Conservation (phyloP, 2,113 vertebrate genomes). For the Chelonoidis abingdonii region DNA sequence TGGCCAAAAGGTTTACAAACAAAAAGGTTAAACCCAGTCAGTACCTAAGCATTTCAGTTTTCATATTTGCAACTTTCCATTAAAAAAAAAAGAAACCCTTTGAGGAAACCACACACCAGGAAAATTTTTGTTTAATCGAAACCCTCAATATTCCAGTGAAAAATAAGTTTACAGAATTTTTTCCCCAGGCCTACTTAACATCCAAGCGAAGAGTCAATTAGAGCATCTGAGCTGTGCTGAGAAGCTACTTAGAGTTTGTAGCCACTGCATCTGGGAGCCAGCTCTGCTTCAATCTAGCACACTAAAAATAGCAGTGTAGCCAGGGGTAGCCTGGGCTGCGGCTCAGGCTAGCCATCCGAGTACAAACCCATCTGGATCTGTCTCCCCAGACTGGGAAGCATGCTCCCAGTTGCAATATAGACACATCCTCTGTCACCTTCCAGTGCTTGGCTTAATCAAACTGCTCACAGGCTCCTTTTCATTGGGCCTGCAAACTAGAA, state of each 20-base stretch:
- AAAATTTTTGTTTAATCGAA: neutral
- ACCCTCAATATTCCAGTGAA: neutral
- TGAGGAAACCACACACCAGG: neutral
- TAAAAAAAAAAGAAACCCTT: neutral
- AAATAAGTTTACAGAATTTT: neutral
- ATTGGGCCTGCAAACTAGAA: fast-evolving
- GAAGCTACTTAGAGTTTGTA: neutral
- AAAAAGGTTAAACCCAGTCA: neutral
- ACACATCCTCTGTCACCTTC: neutral
- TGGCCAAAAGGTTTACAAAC: neutral
- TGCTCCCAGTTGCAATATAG: neutral
- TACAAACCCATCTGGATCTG: neutral
- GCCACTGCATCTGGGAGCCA: no score
- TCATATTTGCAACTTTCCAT: neutral
- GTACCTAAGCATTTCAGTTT: neutral
- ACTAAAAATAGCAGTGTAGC: no score
- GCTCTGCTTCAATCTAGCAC: no score
- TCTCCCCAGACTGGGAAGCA: neutral
- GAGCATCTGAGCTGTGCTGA: neutral
- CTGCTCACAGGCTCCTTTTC: neutral
- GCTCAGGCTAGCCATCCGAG: neutral
- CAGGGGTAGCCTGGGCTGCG: no score
- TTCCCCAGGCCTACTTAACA: neutral
- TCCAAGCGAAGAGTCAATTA: neutral
- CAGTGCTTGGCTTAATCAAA: neutral